Evolutionary conservation across 2,888 invertebrate genomes (phyloP).

Genomic region (Leptogaster cylindrica): DNA sequence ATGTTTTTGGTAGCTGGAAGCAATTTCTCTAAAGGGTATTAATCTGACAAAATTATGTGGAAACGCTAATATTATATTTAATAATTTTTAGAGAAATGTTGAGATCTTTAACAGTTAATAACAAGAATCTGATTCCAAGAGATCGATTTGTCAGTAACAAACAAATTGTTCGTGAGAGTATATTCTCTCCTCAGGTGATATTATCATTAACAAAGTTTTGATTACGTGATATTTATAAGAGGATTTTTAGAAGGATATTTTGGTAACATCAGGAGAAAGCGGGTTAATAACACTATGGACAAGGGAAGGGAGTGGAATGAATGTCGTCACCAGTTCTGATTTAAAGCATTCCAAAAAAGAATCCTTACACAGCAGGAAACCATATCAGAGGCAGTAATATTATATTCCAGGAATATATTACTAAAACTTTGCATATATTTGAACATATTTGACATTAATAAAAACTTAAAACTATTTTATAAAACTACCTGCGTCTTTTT

Average conservation of each 20-base stretch:
- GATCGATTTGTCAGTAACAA: constrained; percentile 69
- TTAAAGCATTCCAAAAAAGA: too few species aligned
- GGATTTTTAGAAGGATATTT: constrained; percentile 60
- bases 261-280: constrained; percentile 75
- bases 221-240: constrained; percentile 32
- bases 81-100: constrained; percentile 59
- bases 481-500: too few species aligned
- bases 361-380: too few species aligned
- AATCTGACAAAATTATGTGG: background rate
- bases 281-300: constrained; percentile 70
- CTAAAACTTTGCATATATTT: too few species aligned
- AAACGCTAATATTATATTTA: constrained; percentile 20
- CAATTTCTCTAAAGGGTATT: constrained; percentile 67
- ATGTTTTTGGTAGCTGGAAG: constrained; percentile 72
- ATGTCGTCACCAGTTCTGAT: too few species aligned
- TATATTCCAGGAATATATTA: too few species aligned
- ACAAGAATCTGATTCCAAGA: constrained; percentile 65
- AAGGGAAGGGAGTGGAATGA: too few species aligned
- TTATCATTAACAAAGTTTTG: background rate
- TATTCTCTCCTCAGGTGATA: constrained; percentile 69
- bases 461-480: too few species aligned
- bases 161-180: constrained; percentile 75
- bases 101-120: constrained; percentile 62
- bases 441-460: too few species aligned
- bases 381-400: too few species aligned